Evolutionary conservation across 2,888 invertebrate genomes (phyloP).

Genomic region (Phaonia tiefii): DNA sequence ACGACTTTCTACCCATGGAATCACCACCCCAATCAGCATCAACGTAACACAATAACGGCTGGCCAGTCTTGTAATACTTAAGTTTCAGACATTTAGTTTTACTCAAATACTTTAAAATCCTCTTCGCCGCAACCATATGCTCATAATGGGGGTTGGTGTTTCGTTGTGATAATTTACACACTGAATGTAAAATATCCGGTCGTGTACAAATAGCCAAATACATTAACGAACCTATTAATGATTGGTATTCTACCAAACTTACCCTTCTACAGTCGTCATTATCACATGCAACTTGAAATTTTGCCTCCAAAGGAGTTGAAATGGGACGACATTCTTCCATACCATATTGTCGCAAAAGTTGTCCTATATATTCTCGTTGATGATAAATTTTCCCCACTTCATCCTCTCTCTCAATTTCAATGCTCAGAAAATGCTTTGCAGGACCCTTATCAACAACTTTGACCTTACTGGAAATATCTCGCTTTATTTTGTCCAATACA

Average conservation of each 20-base stretch:
- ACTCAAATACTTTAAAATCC: constrained; percentile 22
- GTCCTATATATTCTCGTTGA: constrained; percentile 26
- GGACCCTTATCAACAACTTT: constrained; percentile 46
- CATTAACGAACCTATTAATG: constrained; percentile 37
- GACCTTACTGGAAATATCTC: constrained; percentile 30
- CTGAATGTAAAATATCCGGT: constrained; percentile 40
- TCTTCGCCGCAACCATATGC: constrained; percentile 28
- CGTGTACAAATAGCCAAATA: constrained; percentile 28
- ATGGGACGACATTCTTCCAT: constrained; percentile 49
- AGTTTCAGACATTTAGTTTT: constrained; percentile 23
- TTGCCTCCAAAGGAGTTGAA: constrained; percentile 47
- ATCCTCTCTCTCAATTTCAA: constrained; percentile 54
- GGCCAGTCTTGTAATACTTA: constrained; percentile 32
- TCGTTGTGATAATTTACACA: constrained; percentile 28
- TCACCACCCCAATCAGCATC: constrained; percentile 50
- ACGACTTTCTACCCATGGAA: constrained; percentile 31
- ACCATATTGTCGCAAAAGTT: constrained; percentile 15
- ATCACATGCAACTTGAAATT: constrained; percentile 12
- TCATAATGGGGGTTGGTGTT: constrained; percentile 36
- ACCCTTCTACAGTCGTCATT: constrained; percentile 2
- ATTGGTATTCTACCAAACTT: not conserved
- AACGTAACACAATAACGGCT: constrained; percentile 32
- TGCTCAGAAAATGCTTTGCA: constrained; percentile 42
- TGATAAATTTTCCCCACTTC: constrained; percentile 31
- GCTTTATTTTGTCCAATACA: constrained; percentile 31